These are phyloP conservation scores for Luehdorfia chinensis DNA, from an alignment of 1,140 invertebrate genomes.

Conservation along the genomic window DNA sequence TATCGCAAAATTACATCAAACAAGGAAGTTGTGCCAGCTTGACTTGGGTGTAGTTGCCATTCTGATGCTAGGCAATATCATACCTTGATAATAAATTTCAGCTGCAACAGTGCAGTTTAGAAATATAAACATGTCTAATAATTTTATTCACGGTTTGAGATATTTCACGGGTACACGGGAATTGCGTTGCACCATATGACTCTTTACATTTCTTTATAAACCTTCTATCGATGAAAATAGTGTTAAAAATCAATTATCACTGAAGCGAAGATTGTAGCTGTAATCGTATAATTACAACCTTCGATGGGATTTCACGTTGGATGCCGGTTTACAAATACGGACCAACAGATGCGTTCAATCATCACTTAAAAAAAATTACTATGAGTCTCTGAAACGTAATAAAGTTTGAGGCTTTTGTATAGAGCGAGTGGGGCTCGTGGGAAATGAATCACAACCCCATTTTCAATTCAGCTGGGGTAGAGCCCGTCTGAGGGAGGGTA, in stretches of 20 bases:
- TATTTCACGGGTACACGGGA: too few species aligned
- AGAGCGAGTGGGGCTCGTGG: slow-evolving; percentile 53
- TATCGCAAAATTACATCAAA: slow-evolving; percentile 62
- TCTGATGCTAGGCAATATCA: too few species aligned
- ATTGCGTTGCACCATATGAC: too few species aligned
- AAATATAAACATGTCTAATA: too few species aligned
- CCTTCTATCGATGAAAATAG: slow-evolving; percentile 2
- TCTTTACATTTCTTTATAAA: too few species aligned
- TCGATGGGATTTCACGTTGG: slow-evolving; percentile 14
- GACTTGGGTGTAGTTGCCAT: slow-evolving; percentile 32
- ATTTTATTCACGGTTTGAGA: too few species aligned
- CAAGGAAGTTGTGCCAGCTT: slow-evolving; percentile 47
- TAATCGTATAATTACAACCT: slow-evolving; percentile 14
- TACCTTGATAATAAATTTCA: too few species aligned
- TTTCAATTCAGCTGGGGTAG: slow-evolving; percentile 66
- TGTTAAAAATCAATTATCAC: slow-evolving; percentile 21
- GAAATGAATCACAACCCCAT: slow-evolving; percentile 76
- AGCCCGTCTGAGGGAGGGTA: slow-evolving; percentile 50
- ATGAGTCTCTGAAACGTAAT: slow-evolving; percentile 42
- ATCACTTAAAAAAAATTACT: slow-evolving; percentile 24
- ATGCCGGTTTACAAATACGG: neutral
- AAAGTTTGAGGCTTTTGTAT: slow-evolving; percentile 53
- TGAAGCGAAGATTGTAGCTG: slow-evolving; percentile 7
- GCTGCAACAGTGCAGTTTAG: too few species aligned
- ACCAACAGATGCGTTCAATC: slow-evolving; percentile 27